phyloP scores from a whole-genome alignment of 1,140 invertebrate genomes.

The Proctacanthus coquilletti region DNA sequence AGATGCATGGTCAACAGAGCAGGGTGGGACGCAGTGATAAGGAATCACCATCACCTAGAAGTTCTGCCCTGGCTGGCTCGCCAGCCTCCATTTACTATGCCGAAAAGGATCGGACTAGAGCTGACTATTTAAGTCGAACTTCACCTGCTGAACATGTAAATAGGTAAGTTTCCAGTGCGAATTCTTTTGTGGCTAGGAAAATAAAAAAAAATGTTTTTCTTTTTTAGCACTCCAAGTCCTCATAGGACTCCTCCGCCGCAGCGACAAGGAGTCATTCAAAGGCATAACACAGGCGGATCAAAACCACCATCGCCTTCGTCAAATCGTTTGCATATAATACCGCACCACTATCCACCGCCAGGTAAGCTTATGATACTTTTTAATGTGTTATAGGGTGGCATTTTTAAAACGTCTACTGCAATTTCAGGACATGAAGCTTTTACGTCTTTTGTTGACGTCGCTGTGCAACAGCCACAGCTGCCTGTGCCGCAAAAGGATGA shows the following conservation, averaged over 20 bases:
- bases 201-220: background rate
- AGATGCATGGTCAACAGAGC: constrained; percentile 53
- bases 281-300: constrained; percentile 44
- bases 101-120: constrained; percentile 23
- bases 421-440: constrained; percentile 59
- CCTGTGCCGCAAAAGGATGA: constrained; percentile 49
- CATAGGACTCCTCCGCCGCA: constrained; percentile 39
- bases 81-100: constrained; percentile 11
- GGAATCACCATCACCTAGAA: constrained; percentile 30
- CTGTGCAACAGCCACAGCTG: constrained; percentile 65
- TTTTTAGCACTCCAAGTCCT: constrained; percentile 31
- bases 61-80: constrained; percentile 22
- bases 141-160: constrained; percentile 32
- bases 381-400: background rate
- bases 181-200: background rate
- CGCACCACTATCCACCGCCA: constrained; percentile 35
- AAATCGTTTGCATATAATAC: constrained; percentile 22
- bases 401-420: background rate
- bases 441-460: constrained; percentile 70
- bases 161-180: constrained; percentile 14
- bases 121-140: constrained; percentile 25
- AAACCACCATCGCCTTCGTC: constrained; percentile 30
- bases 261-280: constrained; percentile 47
- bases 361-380: constrained; percentile 15
- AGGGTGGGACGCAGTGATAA: constrained; percentile 28